These are phyloP conservation scores for Drosophila pegasa DNA, from an alignment of 2,888 invertebrate species.

Conservation along the genomic window DNA sequence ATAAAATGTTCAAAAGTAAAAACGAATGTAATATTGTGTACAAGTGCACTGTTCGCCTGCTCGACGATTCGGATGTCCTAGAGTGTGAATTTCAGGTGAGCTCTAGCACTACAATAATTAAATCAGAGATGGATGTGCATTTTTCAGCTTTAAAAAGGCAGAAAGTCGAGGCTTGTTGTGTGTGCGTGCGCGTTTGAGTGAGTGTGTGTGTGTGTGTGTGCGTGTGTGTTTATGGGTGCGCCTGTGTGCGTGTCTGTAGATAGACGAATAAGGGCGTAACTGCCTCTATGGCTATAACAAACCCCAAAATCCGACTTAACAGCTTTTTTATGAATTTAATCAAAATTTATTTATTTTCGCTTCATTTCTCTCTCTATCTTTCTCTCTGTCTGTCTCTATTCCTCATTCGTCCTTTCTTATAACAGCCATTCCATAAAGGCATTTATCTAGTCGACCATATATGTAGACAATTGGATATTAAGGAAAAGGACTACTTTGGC, in stretches of 20 bases:
- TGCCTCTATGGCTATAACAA: conserved; percentile 4
- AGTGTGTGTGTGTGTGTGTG: neutral
- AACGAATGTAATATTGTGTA: conserved; percentile 91
- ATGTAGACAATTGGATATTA: conserved; percentile 94
- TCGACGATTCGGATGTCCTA: conserved; percentile 95
- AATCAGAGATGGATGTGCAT: neutral
- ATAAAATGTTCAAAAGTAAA: conserved; percentile 85
- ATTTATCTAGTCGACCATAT: conserved; percentile 95
- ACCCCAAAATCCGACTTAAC: conserved; percentile 1
- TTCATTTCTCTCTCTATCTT: neutral
- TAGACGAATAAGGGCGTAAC: conserved; percentile 20
- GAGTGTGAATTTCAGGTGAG: conserved; percentile 96
- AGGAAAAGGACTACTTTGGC: conserved; percentile 97
- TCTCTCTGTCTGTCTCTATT: no score
- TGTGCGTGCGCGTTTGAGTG: neutral
- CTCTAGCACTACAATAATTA: conserved; percentile 1
- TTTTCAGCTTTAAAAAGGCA: neutral
- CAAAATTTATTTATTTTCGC: neutral
- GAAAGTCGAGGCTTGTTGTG: conserved; percentile 8
- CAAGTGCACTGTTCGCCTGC: conserved; percentile 94
- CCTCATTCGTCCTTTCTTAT: neutral
- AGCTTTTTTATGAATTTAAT: conserved; percentile 3
- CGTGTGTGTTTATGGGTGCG: neutral
- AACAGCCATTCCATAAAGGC: conserved; percentile 93
- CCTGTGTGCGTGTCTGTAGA: conserved; percentile 1